Evolutionary conservation across 2,113 vertebrate species (phyloP).

Genomic region (Prochilodus magdalenae): DNA sequence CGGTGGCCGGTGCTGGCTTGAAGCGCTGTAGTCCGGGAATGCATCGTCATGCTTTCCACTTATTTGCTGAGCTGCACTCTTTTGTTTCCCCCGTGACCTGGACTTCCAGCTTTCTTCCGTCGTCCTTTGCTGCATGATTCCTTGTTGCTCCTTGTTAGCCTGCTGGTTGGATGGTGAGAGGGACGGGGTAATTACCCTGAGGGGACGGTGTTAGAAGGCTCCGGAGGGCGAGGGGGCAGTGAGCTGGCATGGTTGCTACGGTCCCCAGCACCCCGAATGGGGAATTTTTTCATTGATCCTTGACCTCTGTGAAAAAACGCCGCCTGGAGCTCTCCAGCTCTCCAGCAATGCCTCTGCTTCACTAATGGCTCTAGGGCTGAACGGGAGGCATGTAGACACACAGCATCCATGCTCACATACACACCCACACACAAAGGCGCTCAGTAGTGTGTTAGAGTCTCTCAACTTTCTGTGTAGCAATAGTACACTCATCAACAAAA

Average conservation of each 20-base stretch:
- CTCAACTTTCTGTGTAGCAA: no score
- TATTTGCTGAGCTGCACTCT: background rate
- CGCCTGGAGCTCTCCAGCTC: constrained; percentile 57
- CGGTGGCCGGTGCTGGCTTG: background rate
- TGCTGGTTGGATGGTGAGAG: constrained; percentile 47
- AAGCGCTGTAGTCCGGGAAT: background rate
- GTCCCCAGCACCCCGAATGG: constrained; percentile 38
- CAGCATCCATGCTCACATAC: constrained; percentile 9
- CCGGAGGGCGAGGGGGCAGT: constrained; percentile 17
- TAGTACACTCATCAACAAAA: no score
- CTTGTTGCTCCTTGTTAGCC: constrained; percentile 4
- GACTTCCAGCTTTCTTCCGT: background rate
- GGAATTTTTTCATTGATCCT: constrained; percentile 53
- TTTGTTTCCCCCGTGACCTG: background rate
- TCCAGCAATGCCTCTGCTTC: constrained; percentile 57
- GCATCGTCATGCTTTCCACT: background rate
- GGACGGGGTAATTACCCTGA: constrained; percentile 69
- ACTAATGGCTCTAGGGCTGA: constrained; percentile 60
- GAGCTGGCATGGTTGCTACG: constrained; percentile 46
- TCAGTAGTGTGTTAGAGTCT: no score
- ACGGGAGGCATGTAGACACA: constrained; percentile 41
- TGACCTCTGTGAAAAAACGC: constrained; percentile 57
- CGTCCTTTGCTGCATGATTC: constrained; percentile 9
- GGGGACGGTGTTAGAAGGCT: constrained; percentile 41
- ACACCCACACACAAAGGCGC: background rate